Evolutionary conservation across 2,888 invertebrate species (phyloP), one percentile per base, ranked within the genome.

Genomic region (Poecilus cupreus): DNA sequence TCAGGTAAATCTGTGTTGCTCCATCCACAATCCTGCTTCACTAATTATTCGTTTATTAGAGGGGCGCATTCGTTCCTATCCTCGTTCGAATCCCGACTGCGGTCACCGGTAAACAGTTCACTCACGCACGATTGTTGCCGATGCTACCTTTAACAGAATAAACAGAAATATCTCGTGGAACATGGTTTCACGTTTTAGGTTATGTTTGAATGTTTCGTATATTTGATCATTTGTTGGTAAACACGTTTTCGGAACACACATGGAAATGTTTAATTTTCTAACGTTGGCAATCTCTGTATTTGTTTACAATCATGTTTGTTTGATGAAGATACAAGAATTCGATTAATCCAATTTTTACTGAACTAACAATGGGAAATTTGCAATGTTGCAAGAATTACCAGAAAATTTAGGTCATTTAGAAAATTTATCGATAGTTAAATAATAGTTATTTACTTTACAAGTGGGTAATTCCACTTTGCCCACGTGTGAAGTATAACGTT

Each of bases 1-100:
- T 86, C 87, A 86, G 86, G 86, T 87, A 85, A 84, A 86, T 86
- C 85, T 84, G 83, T 81, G 82, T 85, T 86, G 85, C 85, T 86
- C 83, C 83, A 84, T 85, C 85, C 85, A 85, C 85, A 85, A 86
- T 85, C 82, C 82, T 83, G 82, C 84, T 85, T 85, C 85, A 85
- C 85, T 85, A 85, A 85, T 85, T 85, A 85, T 85, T 84, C 84
- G 85, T 85, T 84, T 84, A 85, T 85, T 85, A 84, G 64, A 43
- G 78, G 64, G 60, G 22, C 78, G 60, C 18, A 37, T 37, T 68
- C 64, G 64, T 22, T 32, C 11, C 54, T 54, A n/a, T 26, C 60
- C 24, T 60, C 60, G 26, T 60, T 60, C 64, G 64, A 68, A 32
- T 60, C 8, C 60, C 18, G 60, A n/a, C 64, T 16, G 51, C 37